Conservation (phyloP, 2,113 vertebrate genomes). For the Mungos mungo region DNA sequence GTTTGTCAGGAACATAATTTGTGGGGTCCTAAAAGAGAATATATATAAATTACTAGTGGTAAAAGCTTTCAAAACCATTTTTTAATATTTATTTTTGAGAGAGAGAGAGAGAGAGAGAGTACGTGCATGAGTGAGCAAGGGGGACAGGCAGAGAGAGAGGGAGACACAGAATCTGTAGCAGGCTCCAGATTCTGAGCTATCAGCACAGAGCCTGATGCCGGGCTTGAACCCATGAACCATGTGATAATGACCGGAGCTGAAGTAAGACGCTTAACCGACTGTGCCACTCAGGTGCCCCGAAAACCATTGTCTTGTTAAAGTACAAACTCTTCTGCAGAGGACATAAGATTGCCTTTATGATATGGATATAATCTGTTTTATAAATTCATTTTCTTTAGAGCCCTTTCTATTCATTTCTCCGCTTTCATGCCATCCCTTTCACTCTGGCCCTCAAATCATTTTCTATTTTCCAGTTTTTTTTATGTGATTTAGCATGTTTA, state of each 20-base stretch:
- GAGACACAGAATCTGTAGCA: too few relatives aligned
- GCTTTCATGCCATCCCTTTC: not conserved
- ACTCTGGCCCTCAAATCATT: not conserved
- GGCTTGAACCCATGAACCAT: too few relatives aligned
- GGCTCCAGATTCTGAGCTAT: too few relatives aligned
- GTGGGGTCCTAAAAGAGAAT: not conserved
- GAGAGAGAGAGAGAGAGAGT: too few relatives aligned
- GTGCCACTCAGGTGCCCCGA: too few relatives aligned
- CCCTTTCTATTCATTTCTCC: not conserved
- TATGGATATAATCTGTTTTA: not conserved
- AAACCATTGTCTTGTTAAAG: not conserved
- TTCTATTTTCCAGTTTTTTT: conserved; percentile 6
- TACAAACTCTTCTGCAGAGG: not conserved
- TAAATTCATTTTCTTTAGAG: not conserved
- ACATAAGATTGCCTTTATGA: not conserved
- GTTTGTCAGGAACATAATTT: not conserved
- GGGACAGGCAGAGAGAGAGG: too few relatives aligned
- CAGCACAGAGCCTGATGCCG: too few relatives aligned
- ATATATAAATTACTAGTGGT: not conserved
- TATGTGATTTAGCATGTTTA: not conserved
- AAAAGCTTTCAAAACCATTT: not conserved
- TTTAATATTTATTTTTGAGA: too few relatives aligned
- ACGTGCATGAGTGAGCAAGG: too few relatives aligned
- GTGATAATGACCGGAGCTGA: too few relatives aligned
- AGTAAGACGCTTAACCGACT: too few relatives aligned